These are phyloP conservation scores for Hypomecis punctinalis DNA, from an alignment of 2,888 invertebrate species.

Conservation along the genomic window DNA sequence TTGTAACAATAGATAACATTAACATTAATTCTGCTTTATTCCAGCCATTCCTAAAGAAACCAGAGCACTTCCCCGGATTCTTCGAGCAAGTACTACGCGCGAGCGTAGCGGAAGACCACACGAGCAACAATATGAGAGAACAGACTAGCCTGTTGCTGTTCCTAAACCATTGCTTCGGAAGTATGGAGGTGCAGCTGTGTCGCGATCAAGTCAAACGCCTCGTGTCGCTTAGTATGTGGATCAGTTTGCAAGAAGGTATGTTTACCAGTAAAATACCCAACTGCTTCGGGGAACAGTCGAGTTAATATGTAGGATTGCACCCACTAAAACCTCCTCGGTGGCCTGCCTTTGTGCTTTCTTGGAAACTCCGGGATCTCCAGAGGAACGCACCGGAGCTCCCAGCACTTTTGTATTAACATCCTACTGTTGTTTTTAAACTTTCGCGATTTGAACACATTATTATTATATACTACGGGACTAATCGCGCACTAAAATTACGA, in stretches of 20 bases:
- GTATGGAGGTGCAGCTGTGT: slow-evolving; percentile 97
- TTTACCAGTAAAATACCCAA: too few relatives aligned
- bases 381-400: too few relatives aligned
- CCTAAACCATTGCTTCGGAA: slow-evolving; percentile 98
- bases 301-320: too few relatives aligned
- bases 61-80: slow-evolving; percentile 91
- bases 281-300: too few relatives aligned
- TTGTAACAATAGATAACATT: not conserved
- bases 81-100: slow-evolving; percentile 92
- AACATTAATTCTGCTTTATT: slow-evolving; percentile 40
- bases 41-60: slow-evolving; percentile 91
- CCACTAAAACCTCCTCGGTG: too few relatives aligned
- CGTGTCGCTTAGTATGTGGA: slow-evolving; percentile 97
- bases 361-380: too few relatives aligned
- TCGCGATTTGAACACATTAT: too few relatives aligned
- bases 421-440: too few relatives aligned
- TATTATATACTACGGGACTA: too few relatives aligned
- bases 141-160: slow-evolving; percentile 96
- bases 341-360: too few relatives aligned
- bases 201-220: slow-evolving; percentile 96
- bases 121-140: slow-evolving; percentile 85
- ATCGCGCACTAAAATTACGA: too few relatives aligned
- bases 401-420: too few relatives aligned
- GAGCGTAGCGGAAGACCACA: slow-evolving; percentile 87
- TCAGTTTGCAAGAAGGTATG: slow-evolving; percentile 91